Percentiles rank a stretch among this genome's conserved stretches.
phyloP scores from a whole-genome alignment of 2,888 invertebrate species.

The Cybosia mesomella region DNA sequence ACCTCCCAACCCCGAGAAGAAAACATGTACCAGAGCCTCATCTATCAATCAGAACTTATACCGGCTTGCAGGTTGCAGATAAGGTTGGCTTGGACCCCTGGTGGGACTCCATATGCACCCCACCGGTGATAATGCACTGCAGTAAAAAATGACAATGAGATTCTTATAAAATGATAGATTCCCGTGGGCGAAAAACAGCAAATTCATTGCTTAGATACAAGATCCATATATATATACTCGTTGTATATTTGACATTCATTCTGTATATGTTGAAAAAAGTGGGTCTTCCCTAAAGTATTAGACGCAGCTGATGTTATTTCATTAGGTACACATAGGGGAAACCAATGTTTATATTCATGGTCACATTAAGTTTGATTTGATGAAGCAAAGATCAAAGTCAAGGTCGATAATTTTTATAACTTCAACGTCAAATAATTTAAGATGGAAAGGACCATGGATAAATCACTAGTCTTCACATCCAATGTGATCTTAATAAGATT shows the following conservation, averaged over 20 bases:
- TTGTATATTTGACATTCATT: not conserved
- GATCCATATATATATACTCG: not conserved
- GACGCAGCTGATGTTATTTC: constrained; percentile 7
- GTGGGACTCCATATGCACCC: too few species aligned
- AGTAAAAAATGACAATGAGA: not conserved
- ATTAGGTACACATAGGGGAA: not conserved
- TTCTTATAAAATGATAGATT: not conserved
- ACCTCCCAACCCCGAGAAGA: too few species aligned
- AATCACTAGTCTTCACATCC: not conserved
- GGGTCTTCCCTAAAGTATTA: not conserved
- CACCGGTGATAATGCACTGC: too few species aligned
- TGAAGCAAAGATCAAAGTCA: not conserved
- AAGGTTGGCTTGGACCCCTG: too few species aligned
- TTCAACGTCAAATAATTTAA: not conserved
- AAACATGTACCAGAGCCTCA: too few species aligned
- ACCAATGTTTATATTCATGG: not conserved
- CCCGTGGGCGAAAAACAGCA: not conserved
- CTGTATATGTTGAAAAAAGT: not conserved
- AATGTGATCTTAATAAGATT: too few species aligned
- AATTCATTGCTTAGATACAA: not conserved
- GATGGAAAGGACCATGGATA: not conserved
- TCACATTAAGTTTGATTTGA: not conserved
- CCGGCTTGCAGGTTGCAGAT: too few species aligned
- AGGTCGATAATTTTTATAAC: not conserved
- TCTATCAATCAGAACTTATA: too few species aligned